phyloP scores from a whole-genome alignment of 2,888 invertebrate species.

The Lutraria lutraria region DNA sequence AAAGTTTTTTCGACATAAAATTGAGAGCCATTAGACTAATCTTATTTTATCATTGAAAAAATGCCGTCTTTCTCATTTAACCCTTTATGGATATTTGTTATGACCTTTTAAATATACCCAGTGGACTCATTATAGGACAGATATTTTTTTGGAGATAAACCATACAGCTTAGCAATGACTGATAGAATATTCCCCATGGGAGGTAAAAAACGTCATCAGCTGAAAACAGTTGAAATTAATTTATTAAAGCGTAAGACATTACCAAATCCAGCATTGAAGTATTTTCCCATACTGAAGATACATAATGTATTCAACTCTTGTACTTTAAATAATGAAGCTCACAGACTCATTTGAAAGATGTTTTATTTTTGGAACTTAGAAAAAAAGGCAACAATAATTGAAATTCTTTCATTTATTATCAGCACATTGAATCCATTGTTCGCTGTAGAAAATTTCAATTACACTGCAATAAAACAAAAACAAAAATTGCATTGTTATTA shows the following conservation, averaged over 20 bases:
- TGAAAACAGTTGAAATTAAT: constrained; percentile 24
- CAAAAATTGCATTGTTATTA: constrained; percentile 1
- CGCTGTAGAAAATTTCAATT: constrained; percentile 25
- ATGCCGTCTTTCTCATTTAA: constrained; percentile 49
- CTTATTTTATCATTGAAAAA: constrained; percentile 44
- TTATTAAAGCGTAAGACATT: constrained; percentile 14
- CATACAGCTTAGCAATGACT: constrained; percentile 27
- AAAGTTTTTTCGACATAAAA: constrained; percentile 20
- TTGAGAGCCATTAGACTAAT: constrained; percentile 42
- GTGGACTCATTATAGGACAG: constrained; percentile 48
- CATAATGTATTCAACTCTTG: background rate
- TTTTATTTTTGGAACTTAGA: constrained; percentile 16
- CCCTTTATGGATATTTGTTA: constrained; percentile 55
- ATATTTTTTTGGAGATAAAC: constrained; percentile 56
- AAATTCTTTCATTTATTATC: constrained; percentile 23
- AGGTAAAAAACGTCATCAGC: constrained; percentile 20
- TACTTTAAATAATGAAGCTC: background rate
- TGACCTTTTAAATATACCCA: constrained; percentile 53
- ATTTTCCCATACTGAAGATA: background rate
- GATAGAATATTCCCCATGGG: constrained; percentile 15
- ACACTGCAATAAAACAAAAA: constrained; percentile 17
- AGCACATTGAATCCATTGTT: constrained; percentile 19
- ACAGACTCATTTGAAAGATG: background rate
- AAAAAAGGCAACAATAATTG: constrained; percentile 16
- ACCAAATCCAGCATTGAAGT: background rate